These are phyloP conservation scores for Hipposideros armiger DNA, from an alignment of 2,113 vertebrate species.

Conservation along the genomic window DNA sequence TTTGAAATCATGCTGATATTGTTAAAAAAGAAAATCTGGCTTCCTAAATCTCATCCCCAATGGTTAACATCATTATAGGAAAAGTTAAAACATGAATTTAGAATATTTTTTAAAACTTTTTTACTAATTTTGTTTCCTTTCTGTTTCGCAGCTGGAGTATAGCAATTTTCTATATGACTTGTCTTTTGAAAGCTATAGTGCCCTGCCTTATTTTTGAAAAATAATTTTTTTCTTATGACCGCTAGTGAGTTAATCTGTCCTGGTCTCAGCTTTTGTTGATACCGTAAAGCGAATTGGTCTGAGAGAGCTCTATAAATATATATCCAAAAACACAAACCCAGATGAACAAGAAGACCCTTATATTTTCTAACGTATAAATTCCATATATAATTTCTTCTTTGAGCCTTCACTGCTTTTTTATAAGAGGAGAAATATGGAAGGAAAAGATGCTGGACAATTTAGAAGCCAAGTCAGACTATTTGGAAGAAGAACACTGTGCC, in stretches of 20 bases:
- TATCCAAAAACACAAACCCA: not conserved
- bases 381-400: not conserved
- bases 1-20: not conserved
- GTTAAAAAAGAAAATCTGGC: not conserved
- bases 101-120: not conserved
- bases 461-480: not conserved
- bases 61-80: not conserved
- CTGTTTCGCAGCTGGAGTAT: not conserved
- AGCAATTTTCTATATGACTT: not conserved
- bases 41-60: not conserved
- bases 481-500: not conserved
- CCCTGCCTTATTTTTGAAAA: not conserved
- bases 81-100: not conserved
- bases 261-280: not conserved
- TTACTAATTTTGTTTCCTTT: conserved; percentile 13
- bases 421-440: not conserved
- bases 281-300: not conserved
- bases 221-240: not conserved
- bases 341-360: not conserved
- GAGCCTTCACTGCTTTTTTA: not conserved
- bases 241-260: not conserved
- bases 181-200: conserved; percentile 2
- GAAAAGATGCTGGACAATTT: not conserved
- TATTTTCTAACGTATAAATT: not conserved
- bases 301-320: not conserved